A percentile compares a stretch with the other conserved stretches of the same genome.
Conservation (phyloP, 2,888 invertebrate species). For the Steinernema carpocapsae region DNA sequence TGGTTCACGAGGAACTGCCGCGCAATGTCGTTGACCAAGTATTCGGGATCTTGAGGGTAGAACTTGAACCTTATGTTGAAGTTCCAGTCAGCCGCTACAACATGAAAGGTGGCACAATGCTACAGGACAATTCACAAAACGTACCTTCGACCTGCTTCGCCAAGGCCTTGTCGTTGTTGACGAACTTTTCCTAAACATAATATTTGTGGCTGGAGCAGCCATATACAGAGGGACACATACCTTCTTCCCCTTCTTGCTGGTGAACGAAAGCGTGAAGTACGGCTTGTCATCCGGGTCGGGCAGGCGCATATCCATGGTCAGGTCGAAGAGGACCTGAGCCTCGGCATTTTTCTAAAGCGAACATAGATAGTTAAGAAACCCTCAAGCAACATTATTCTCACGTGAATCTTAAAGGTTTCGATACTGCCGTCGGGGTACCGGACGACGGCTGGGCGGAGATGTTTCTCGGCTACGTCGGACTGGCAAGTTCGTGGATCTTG, state of each 20-base stretch:
- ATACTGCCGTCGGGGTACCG: neutral
- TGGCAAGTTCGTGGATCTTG: neutral
- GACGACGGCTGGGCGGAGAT: neutral
- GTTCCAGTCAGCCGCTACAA: neutral
- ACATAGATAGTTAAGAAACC: neutral
- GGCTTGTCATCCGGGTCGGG: neutral
- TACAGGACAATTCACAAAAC: neutral
- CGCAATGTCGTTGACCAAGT: neutral
- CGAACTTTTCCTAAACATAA: neutral
- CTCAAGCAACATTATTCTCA: neutral
- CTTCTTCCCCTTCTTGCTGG: neutral
- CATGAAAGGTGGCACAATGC: neutral
- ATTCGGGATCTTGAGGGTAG: neutral
- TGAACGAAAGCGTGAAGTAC: neutral
- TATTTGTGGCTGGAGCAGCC: no score
- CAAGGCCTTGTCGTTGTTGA: neutral
- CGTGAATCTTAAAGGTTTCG: neutral
- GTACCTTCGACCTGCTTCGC: neutral
- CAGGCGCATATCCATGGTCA: neutral
- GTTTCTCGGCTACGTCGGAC: neutral
- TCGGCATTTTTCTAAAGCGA: neutral
- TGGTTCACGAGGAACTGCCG: neutral
- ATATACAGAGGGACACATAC: no score
- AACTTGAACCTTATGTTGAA: neutral
- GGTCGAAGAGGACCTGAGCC: neutral